Evolutionary conservation across 1,140 invertebrate genomes (phyloP), one percentile per base, ranked within the genome.

Genomic region (Tetraneura akinire): DNA sequence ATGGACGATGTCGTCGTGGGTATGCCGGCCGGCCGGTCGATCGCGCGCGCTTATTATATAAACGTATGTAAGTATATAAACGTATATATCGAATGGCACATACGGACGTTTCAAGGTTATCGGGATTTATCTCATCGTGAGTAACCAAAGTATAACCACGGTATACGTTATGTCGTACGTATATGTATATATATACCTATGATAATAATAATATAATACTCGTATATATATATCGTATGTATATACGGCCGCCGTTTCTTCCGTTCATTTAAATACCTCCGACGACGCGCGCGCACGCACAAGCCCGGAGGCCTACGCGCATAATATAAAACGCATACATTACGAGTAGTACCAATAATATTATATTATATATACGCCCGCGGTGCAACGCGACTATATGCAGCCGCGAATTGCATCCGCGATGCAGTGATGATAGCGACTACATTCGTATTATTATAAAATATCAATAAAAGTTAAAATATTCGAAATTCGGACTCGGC

Each of bases 61-160:
- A 4, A 37, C 8, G 32, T 37, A 37, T 8, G 8, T 8, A 37
- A 3, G 8, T 8, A 37, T 37, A 37, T 37, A 37, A 4, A 37
- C 8, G 32, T 37, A 78, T 37, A 32, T 76, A 45, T 78, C 74
- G 74, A 78, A 78, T 60, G 74, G 55, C 74, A 78, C 37, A n/a
- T n/a, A 47, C 23, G 74, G 55, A 78, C 74, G 62, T 42, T 78
- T 78, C 74, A 78, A 78, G 74, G 74, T 60, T 78, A 78, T 78
- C 74, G 18, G 32, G 74, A 78, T 78, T 78, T 78, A 76, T 76
- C 32, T 26, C 23, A 45, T 66, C 74, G 74, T 78, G 55, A 62
- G 51, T 45, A n/a, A n/a, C n/a, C n/a, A n/a, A n/a, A n/a, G n/a
- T 47, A 37, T 29, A 18, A 29, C 74, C 55, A 37, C 68, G 45